Base-by-base conservation (phyloP, 2,113 vertebrate species). In the Anhinga anhinga region DNA sequence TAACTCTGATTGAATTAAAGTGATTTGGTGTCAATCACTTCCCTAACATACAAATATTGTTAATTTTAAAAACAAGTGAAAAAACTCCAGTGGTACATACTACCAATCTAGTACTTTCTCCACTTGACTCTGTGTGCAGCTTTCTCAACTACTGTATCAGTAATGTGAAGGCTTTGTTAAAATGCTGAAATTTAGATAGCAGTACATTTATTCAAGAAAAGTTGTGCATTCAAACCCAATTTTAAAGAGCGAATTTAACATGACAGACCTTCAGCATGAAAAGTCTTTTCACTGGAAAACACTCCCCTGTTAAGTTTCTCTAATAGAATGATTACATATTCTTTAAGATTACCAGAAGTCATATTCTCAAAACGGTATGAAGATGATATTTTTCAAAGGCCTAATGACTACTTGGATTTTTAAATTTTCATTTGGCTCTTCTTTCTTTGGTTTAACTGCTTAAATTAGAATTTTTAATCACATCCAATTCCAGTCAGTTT, bases 401-500 rank as follows among this genome's bases (percentile, higher is more conserved):
- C 47, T 81, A 49, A 84, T 63, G 15, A 67, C 2, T 1, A 78
- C 15, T 55, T 42, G 10, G 23, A 88, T 72, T 79, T 88, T 59
- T 17, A 87, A 72, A 34, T 34, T 85, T 52, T 85, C 58, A 84
- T 78, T 71, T 86, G 77, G 15, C 13, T 81, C 77, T 66, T 93
- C 71, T 90, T 67, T 79, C 61, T 87, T 61, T 50, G 26, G 15
- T 63, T 81, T 72, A 86, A 85, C 59, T 58, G 74, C 32, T 59
- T 74, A 47, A 70, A 93, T 79, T 61, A 55, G 15, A 91, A 82
- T 61, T 78, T 94, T 71, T 63, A 82, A 72, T 66, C 63, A 78
- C 58, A 74, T 80, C 61, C 42, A 88, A 93, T 82, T 92, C 45
- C 72, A 88, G 70, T 83, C 49, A 86, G 53, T 97, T 96, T 88